phyloP scores from a whole-genome alignment of 2,888 invertebrate species.

The Lagria hirta region DNA sequence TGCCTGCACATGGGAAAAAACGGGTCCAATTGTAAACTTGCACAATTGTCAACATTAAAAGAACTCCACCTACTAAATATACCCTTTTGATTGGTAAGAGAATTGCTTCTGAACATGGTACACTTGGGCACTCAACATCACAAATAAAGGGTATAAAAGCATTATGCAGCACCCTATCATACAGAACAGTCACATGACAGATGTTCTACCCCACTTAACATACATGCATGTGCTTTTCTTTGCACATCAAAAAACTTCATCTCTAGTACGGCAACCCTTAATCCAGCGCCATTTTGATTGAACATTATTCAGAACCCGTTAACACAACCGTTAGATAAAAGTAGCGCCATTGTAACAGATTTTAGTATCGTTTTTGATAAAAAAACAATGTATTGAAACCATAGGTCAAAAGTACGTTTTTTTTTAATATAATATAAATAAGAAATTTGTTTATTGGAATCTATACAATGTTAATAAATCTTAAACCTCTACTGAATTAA shows the following conservation, averaged over 20 bases:
- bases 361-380: too few species aligned
- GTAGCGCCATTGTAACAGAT: too few species aligned
- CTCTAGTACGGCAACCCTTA: too few species aligned
- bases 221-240: slow-evolving; percentile 15
- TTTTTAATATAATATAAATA: too few species aligned
- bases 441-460: too few species aligned
- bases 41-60: slow-evolving; percentile 33
- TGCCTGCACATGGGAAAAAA: slow-evolving; percentile 14
- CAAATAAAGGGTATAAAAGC: slow-evolving; percentile 37
- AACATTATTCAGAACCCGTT: too few species aligned
- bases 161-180: slow-evolving; percentile 40
- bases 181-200: slow-evolving; percentile 41
- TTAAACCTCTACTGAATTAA: too few species aligned
- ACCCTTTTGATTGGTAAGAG: slow-evolving; percentile 39
- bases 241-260: slow-evolving; percentile 16
- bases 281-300: too few species aligned
- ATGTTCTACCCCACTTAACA: slow-evolving; percentile 33
- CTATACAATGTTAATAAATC: too few species aligned
- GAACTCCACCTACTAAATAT: slow-evolving; percentile 40
- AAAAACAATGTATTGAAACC: too few species aligned
- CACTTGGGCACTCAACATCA: slow-evolving; percentile 37
- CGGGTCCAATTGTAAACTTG: slow-evolving; percentile 24
- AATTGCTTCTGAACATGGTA: slow-evolving; percentile 31
- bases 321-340: too few species aligned
- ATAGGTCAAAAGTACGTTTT: too few species aligned